Percentiles rank a stretch among this genome's conserved stretches.
Evolutionary conservation across 2,797 vertebrate genomes (phyloP).

Genomic region (Acanthurus leucopareius): DNA sequence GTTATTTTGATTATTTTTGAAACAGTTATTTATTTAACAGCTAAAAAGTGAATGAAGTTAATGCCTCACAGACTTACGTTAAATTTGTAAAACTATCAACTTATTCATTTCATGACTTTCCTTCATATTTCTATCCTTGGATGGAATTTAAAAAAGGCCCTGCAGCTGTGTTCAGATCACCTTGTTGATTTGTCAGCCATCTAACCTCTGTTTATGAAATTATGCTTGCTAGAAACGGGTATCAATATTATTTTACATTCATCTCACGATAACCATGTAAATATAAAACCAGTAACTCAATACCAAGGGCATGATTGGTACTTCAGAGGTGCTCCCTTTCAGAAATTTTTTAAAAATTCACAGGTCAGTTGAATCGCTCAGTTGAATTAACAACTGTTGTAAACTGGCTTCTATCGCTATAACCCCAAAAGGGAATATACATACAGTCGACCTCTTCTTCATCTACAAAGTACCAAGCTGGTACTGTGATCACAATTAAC

Average conservation of each 20-base stretch:
- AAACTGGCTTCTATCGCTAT: slow-evolving; percentile 25
- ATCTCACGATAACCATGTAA: slow-evolving; percentile 3
- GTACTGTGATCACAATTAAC: slow-evolving; percentile 42
- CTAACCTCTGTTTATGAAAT: background rate
- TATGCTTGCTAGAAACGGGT: background rate
- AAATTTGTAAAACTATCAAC: slow-evolving; percentile 16
- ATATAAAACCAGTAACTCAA: background rate
- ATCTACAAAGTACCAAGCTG: background rate
- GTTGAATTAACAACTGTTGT: slow-evolving; percentile 12
- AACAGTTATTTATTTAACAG: too few species aligned
- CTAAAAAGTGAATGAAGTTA: background rate
- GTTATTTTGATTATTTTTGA: too few species aligned
- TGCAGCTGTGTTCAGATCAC: slow-evolving; percentile 1
- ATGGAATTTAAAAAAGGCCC: slow-evolving; percentile 3
- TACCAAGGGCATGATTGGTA: background rate
- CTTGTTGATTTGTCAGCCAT: background rate
- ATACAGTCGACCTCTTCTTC: slow-evolving; percentile 4
- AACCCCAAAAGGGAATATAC: background rate
- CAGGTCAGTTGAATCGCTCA: background rate
- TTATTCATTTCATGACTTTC: slow-evolving; percentile 12
- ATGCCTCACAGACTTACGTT: background rate
- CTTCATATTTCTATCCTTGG: slow-evolving; percentile 6
- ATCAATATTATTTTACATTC: background rate
- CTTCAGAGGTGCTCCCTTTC: background rate
- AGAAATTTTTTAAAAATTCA: background rate